Evolutionary conservation across 1,140 invertebrate genomes (phyloP), one percentile per base, ranked within the genome.

Genomic region (Formica exsecta): DNA sequence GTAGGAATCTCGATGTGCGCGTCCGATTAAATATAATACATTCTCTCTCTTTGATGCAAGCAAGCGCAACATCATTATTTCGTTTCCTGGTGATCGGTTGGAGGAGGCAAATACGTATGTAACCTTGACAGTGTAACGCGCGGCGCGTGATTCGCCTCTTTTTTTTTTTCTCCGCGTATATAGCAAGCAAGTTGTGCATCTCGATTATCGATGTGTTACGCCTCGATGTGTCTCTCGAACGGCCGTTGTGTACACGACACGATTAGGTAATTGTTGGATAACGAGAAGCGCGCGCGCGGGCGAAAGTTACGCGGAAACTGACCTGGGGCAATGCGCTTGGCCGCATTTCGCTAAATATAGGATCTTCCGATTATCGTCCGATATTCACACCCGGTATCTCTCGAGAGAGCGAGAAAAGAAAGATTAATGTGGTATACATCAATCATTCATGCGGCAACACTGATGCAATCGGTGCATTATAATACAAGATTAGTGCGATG

Each of bases 301-400:
- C 88, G 92, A 92, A 93, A 93, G 92, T 92, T 87, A 91, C 87
- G 88, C 89, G 79, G 71, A 87, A 87, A 88, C 86, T 89, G 84
- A 91, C 89, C 83, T 84, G 85, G 75, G 87, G 89, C 87, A 91
- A 91, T 86, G 90, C 85, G 80, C 88, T 86, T 86, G 89, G 88
- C 90, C 87, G 85, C 86, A 76, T 92, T 92, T 92, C 83, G 54
- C 59, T 77, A 16, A 38, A 85, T 61, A 44, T 65, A 73, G 84
- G 44, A 66, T 66, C 54, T 38, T 36, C n/a, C 64, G 48, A 73
- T 74, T 38, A 75, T 61, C 22, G 22, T 48, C 6, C 32, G 16
- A 51, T 81, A 29, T 83, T 73, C 16, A 86, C 64, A 59, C 9
- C 38, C 73, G 16, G 19, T 5, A 13, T 19, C 1, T 38, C 36